Conservation (phyloP, 2,888 invertebrate species). For the Dynastes tityus region DNA sequence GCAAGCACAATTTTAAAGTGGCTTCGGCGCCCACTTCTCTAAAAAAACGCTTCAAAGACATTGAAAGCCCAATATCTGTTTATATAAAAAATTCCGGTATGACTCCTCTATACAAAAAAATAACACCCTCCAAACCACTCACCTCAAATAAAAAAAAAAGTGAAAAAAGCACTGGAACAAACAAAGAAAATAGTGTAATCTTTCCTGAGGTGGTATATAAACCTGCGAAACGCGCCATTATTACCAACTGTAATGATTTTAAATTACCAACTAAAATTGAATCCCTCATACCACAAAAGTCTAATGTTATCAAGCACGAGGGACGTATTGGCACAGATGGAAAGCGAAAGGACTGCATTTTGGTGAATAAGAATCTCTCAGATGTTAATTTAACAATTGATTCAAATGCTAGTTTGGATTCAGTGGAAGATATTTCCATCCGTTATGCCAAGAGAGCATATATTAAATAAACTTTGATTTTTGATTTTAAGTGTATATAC, state of each 20-base stretch:
- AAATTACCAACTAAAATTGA: slow-evolving; percentile 41
- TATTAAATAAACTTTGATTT: neutral
- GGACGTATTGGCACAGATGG: slow-evolving; percentile 6
- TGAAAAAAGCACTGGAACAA: neutral
- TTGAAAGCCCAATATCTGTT: slow-evolving; percentile 37
- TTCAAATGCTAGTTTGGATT: slow-evolving; percentile 23
- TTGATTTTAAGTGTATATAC: neutral
- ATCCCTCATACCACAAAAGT: slow-evolving; percentile 30
- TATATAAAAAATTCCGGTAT: slow-evolving; percentile 47
- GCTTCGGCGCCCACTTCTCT: neutral
- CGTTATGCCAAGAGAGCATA: slow-evolving; percentile 15
- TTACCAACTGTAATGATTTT: slow-evolving; percentile 17
- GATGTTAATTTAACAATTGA: slow-evolving; percentile 24
- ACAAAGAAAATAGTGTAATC: slow-evolving; percentile 31
- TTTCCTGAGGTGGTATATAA: slow-evolving; percentile 47
- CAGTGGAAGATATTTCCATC: slow-evolving; percentile 33
- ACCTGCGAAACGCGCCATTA: slow-evolving; percentile 19
- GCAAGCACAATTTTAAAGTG: neutral
- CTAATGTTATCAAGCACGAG: slow-evolving; percentile 35
- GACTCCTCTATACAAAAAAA: slow-evolving; percentile 36
- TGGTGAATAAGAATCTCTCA: neutral
- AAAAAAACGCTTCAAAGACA: slow-evolving; percentile 40
- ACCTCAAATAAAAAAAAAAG: neutral
- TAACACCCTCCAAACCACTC: slow-evolving; percentile 38
- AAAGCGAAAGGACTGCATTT: neutral